Evolutionary conservation across 2,888 invertebrate genomes (phyloP), one percentile per base, ranked within the genome.

Genomic region (Tetheella fluctuosa): DNA sequence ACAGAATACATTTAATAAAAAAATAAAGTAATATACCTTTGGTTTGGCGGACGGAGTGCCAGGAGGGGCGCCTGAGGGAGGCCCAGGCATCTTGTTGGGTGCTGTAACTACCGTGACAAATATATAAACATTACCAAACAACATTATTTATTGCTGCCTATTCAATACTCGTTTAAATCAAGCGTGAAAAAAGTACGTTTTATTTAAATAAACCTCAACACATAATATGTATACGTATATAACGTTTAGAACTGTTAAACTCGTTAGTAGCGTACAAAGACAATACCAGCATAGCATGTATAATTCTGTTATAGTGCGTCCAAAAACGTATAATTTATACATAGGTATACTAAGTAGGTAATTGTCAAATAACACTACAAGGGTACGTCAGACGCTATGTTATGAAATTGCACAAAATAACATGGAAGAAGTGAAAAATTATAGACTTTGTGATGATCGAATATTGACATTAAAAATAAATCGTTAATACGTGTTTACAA

Each of bases 11-110:
- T 13, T 34, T 23, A 15, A 28, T 15, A 13, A 54, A 4, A 23
- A 28, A 28, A 54, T 42, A 54, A 17, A 42, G 23, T 59, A 61
- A 60, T 60, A 78, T 88, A 96, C 96, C 95, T 97, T 97, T 77
- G 95, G 95, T 91, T 97, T 97, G 70, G 96, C 95, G 73, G 96
- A 96, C 68, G 97, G 97, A 60, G 97, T 97, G 73, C 97, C 96
- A 73, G 97, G 97, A 75, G 95, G 94, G 73, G 95, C 95, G 74
- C 96, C 96, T n/a, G n/a, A n/a, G 73, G 96, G 96, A 82, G 96
- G 96, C 79, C 96, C 96, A 71, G 96, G 96, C 96, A 96, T 95
- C 20, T 89, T 88, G 81, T 91, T 89, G 20, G 85, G 90, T 70
- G 91, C 88, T 62, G 90, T 89, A 70, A 90, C 88, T 71, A 90